A percentile compares a stretch with the other conserved stretches of the same genome.
Evolutionary conservation across 2,888 invertebrate genomes (phyloP).

Genomic region (Spicauda simplicius): DNA sequence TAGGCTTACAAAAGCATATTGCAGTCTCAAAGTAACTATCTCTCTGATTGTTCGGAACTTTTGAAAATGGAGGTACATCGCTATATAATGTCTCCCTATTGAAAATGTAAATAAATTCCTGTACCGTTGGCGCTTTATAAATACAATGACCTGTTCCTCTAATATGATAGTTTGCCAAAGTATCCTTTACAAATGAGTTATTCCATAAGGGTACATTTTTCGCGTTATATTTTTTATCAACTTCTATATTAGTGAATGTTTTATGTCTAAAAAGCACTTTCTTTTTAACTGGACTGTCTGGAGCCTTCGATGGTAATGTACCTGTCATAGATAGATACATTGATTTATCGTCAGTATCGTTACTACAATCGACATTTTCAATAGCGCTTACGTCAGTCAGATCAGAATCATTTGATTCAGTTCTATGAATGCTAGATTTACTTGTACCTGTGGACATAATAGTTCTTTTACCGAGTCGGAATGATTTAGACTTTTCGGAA

Average conservation of each 20-base stretch:
- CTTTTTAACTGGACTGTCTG: constrained; percentile 56
- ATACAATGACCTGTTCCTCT: constrained; percentile 80
- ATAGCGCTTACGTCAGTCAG: constrained; percentile 74
- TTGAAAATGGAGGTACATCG: constrained; percentile 64
- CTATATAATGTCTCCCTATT: constrained; percentile 73
- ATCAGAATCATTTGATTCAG: constrained; percentile 68
- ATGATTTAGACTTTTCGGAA: constrained; percentile 78
- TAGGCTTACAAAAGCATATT: constrained; percentile 78
- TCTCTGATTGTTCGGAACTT: constrained; percentile 61
- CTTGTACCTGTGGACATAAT: constrained; percentile 51
- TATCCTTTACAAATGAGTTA: constrained; percentile 69
- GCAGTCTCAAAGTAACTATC: constrained; percentile 78
- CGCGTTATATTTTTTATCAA: constrained; percentile 66
- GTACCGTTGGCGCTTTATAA: constrained; percentile 71
- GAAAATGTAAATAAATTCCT: constrained; percentile 77
- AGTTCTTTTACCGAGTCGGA: constrained; percentile 60
- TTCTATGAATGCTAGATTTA: constrained; percentile 60
- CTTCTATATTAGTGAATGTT: constrained; percentile 79
- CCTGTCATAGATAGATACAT: constrained; percentile 74
- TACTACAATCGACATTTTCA: constrained; percentile 78
- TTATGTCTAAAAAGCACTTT: constrained; percentile 78
- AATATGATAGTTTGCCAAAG: constrained; percentile 74
- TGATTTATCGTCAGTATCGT: constrained; percentile 61
- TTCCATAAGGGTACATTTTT: constrained; percentile 67
- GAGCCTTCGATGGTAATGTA: constrained; percentile 71